Base-by-base conservation (phyloP, 2,113 vertebrate species). In the Motacilla tschutschensis region DNA sequence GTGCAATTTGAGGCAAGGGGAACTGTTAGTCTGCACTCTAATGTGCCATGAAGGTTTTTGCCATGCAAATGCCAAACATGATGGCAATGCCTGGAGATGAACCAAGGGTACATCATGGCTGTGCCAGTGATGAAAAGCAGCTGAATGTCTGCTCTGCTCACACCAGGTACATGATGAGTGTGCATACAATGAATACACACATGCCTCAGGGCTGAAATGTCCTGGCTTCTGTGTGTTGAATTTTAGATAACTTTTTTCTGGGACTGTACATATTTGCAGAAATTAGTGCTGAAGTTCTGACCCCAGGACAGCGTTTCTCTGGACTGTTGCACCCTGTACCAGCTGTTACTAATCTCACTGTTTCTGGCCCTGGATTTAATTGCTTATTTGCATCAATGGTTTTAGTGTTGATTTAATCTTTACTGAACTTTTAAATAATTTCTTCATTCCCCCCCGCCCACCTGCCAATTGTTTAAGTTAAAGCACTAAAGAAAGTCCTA, bases 391-490 rank as follows among this genome's bases (percentile, higher is more conserved):
- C 6, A 33, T 60, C 33, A 24, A 40, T 20, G n/a, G 2, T 22
- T 67, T 59, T 46, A 59, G 16, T 10, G 8, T 38, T 60, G 24
- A 46, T 25, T 76, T 38, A 60, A 53, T 46, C 28, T 84, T 53
- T 24, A 33, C 8, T 28, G 38, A 33, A 12, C 16, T 59, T 75
- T 29, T 24, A 59, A 83, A 53, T 29, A 46, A 46, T 75, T 60
- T 44, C 10, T 22, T 53, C 14, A 18, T 18, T 66, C 1, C 4
- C 1, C 5, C 2, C 1, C 7, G 17, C 10, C 7, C 15, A 5
- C 17, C 33, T 33, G 33, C 20, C 9, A 28, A 24, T 46, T 44
- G 44, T 44, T 53, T 33, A 33, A 24, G 12, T 24, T 59, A 53
- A 53, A 75, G 16, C 20, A 16, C 20, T 69, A 76, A 51, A 75